phyloP scores from a whole-genome alignment of 2,797 vertebrate species.

The Macroramphosus scolopax region DNA sequence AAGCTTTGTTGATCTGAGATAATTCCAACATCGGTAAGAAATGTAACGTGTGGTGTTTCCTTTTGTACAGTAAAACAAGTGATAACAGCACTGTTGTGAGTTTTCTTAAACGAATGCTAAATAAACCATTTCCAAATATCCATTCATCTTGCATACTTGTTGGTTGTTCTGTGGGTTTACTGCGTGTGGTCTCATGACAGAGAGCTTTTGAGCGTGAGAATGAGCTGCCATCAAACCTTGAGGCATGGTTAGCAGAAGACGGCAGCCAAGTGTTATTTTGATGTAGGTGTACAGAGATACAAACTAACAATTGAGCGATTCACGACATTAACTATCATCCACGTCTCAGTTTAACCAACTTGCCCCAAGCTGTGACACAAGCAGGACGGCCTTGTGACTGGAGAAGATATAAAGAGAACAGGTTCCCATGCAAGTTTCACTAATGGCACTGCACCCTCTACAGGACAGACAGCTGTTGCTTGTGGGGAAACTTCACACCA shows the following conservation, averaged over 20 bases:
- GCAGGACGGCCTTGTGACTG: conserved; percentile 71
- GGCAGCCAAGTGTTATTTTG: conserved; percentile 37
- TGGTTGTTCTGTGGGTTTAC: conserved; percentile 24
- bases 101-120: conserved; percentile 36
- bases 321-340: conserved; percentile 55
- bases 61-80: conserved; percentile 36
- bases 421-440: conserved; percentile 48
- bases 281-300: conserved; percentile 43
- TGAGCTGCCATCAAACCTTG: conserved; percentile 28
- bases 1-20: conserved; percentile 4
- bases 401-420: conserved; percentile 46
- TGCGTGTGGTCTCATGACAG: conserved; percentile 53
- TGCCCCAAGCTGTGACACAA: conserved; percentile 53
- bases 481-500: background rate
- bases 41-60: conserved; percentile 1
- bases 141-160: conserved; percentile 32
- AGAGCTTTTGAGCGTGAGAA: conserved; percentile 53
- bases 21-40: background rate
- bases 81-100: background rate
- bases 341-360: conserved; percentile 48
- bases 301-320: conserved; percentile 55
- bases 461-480: no score
- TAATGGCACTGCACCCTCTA: conserved; percentile 42
- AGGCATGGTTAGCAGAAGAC: conserved; percentile 36
- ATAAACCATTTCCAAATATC: conserved; percentile 52